A percentile compares a stretch with the other conserved stretches of the same genome.
Conservation (phyloP, 1,140 invertebrate species). For the Luehdorfia chinensis region DNA sequence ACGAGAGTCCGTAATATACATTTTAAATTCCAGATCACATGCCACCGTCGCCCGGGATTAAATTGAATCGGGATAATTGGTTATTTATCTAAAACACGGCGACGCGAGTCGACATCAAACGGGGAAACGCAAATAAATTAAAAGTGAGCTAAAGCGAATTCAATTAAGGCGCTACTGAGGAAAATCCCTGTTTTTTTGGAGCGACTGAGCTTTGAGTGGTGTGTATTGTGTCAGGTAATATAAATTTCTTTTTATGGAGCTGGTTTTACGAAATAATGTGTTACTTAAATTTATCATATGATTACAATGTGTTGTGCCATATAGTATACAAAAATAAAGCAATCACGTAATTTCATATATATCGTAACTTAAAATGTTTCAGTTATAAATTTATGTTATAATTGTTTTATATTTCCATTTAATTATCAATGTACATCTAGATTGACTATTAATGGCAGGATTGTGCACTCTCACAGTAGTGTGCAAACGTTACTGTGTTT, state of each 20-base stretch:
- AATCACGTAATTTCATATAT: too few relatives aligned
- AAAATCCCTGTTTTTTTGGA: slow-evolving; percentile 37
- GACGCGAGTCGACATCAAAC: slow-evolving; percentile 55
- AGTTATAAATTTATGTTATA: too few relatives aligned
- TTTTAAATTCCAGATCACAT: slow-evolving; percentile 37
- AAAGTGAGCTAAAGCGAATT: slow-evolving; percentile 62
- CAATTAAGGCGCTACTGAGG: slow-evolving; percentile 59
- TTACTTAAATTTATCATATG: too few relatives aligned
- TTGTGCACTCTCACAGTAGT: too few relatives aligned
- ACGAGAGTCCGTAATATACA: slow-evolving; percentile 8
- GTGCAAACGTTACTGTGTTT: too few relatives aligned
- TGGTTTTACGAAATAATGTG: too few relatives aligned
- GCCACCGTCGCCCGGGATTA: slow-evolving; percentile 32
- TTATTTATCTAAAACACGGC: slow-evolving; percentile 63
- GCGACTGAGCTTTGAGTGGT: slow-evolving; percentile 28
- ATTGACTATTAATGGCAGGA: too few relatives aligned
- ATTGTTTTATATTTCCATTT: too few relatives aligned
- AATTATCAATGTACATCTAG: too few relatives aligned
- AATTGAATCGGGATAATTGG: slow-evolving; percentile 63
- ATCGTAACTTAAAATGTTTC: too few relatives aligned
- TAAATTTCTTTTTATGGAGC: slow-evolving; percentile 1
- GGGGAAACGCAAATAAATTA: slow-evolving; percentile 66
- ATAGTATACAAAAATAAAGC: too few relatives aligned
- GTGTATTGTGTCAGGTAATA: slow-evolving; percentile 26
- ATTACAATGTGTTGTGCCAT: too few relatives aligned